Evolutionary conservation across 2,888 invertebrate species (phyloP), one percentile per base, ranked within the genome.

Genomic region (Yponomeuta malinellus): DNA sequence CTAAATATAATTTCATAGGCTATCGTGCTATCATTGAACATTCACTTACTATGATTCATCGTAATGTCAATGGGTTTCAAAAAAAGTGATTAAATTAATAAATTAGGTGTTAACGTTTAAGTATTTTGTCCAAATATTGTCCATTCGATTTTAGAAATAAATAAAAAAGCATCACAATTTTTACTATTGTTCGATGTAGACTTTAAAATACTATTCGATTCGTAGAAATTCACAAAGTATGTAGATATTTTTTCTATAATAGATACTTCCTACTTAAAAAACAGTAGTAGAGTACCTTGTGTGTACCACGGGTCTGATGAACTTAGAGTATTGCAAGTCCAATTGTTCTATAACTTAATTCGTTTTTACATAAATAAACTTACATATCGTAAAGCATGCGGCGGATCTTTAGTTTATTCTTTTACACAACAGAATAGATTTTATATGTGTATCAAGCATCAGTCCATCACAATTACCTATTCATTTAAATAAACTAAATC

Each of bases 401-500:
- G 52, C 15, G 12, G 15, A 59, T 59, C 15, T 59, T 10, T 73
- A 65, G 31, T 6, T 29, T 65, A 2, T 65, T 65, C 31, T 65
- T 65, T 12, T 31, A 31, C 31, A 29, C 33, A 31, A 23, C 23
- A 31, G 4, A 65, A 29, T 59, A 59, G 4, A 59, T 33, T 29
- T 23, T 31, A n/a, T 31, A 29, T 10, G 12, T 65, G 65, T 65
- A 64, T 29, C 12, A 83, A 79, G 74, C 76, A 77, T 80, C 79
- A 83, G 83, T 85, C 82, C 86, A 85, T 86, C 83, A 86, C 85
- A 85, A 72, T 23, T 23, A 23, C 23, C 23, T 23, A 23, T 84
- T 43, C 67, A 68, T 48, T 68, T 68, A 68, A 48, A 12, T 48
- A 43, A 43, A 8, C 43, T 68, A 48, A 12, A n/a, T 23, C n/a